Conservation (phyloP, 2,113 vertebrate species). For the Echinops telfairi region DNA sequence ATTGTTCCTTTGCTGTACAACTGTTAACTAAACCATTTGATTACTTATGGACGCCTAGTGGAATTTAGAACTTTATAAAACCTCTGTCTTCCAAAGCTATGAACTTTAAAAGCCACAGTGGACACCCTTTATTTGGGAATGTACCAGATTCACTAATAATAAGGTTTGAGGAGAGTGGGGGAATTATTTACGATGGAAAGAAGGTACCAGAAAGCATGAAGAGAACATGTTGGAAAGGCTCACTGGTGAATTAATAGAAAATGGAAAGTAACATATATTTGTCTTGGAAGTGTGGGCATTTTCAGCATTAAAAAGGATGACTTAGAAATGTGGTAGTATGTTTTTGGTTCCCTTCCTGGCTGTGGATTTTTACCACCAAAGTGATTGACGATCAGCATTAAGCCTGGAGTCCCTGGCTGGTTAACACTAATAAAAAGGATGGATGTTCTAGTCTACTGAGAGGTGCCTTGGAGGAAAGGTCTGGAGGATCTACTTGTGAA, state of each 20-base stretch:
- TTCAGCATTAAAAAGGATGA: neutral
- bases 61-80: neutral
- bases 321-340: neutral
- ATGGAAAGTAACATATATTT: neutral
- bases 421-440: neutral
- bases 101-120: neutral
- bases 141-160: neutral
- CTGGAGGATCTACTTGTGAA: neutral
- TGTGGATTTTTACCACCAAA: neutral
- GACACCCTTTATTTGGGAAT: constrained; percentile 8
- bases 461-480: neutral
- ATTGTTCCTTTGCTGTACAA: neutral
- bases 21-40: neutral
- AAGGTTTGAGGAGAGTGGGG: neutral
- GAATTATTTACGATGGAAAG: neutral
- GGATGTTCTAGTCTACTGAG: neutral
- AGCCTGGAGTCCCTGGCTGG: neutral
- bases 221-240: constrained; percentile 6
- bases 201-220: neutral
- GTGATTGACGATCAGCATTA: neutral
- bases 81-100: neutral
- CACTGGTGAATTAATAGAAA: neutral
- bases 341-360: neutral
- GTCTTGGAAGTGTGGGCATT: neutral
- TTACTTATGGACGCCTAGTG: neutral